Percentiles rank a stretch among this genome's conserved stretches.
phyloP scores from a whole-genome alignment of 2,113 vertebrate species.

The Myxocyprinus asiaticus region DNA sequence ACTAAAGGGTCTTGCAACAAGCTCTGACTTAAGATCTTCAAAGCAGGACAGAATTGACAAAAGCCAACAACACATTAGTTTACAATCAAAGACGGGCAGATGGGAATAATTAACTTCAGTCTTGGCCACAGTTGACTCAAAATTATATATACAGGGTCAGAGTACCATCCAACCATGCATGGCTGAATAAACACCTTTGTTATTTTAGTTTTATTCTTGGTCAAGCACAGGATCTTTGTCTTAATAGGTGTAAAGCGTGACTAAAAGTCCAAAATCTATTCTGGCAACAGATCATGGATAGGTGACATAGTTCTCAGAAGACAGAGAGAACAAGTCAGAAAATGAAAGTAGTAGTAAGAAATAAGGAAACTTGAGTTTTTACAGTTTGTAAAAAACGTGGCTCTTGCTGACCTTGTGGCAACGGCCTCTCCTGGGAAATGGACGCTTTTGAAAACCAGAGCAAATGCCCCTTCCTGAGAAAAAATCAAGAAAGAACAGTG shows the following conservation, averaged over 20 bases:
- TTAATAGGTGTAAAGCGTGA: background rate
- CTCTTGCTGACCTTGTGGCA: constrained; percentile 83
- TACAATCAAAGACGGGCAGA: constrained; percentile 30
- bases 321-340: background rate
- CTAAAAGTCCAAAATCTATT: background rate
- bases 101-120: constrained; percentile 48
- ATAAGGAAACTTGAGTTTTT: constrained; percentile 34
- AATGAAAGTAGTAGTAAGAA: background rate
- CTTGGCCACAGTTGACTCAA: constrained; percentile 21
- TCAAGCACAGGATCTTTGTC: background rate
- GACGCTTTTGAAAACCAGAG: constrained; percentile 93
- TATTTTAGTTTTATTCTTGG: background rate
- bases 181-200: background rate
- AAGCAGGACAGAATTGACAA: constrained; percentile 30
- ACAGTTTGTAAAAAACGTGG: constrained; percentile 2
- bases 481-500: constrained; percentile 30
- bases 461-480: constrained; percentile 90
- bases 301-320: background rate
- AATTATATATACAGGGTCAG: constrained; percentile 11
- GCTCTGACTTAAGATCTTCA: constrained; percentile 19
- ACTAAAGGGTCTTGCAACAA: constrained; percentile 31
- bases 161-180: background rate
- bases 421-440: constrained; percentile 92
- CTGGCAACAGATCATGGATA: background rate
- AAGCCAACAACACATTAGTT: constrained; percentile 32